Evolutionary conservation across 2,797 vertebrate species (phyloP).

Genomic region (Enteromius treurensis): DNA sequence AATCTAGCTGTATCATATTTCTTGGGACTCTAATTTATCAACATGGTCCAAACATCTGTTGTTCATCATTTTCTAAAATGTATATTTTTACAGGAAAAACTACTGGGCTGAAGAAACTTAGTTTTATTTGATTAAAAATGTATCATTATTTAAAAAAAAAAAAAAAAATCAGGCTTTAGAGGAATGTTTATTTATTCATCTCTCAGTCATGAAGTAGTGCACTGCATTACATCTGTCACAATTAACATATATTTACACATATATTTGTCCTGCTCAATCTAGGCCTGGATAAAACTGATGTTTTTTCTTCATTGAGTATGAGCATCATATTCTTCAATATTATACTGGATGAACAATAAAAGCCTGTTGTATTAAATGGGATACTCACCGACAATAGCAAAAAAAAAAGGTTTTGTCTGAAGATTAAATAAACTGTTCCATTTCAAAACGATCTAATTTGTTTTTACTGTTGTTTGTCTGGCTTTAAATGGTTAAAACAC

Average conservation of each 20-base stretch:
- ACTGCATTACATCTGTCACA: neutral
- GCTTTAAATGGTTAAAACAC: neutral
- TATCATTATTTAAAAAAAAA: neutral
- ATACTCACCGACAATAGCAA: neutral
- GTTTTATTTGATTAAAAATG: no score
- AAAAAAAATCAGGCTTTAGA: no score
- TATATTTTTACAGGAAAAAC: no score
- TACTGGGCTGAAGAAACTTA: no score
- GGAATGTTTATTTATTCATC: neutral
- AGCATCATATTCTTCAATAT: neutral
- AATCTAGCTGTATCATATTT: neutral
- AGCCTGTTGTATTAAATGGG: neutral
- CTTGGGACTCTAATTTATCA: neutral
- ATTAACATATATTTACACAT: no score
- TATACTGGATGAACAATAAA: neutral
- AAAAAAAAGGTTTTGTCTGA: neutral
- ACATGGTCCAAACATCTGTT: neutral
- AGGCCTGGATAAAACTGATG: neutral
- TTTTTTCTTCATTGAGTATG: neutral
- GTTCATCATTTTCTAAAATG: neutral
- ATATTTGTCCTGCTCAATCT: no score
- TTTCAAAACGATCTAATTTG: neutral
- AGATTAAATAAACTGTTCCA: neutral
- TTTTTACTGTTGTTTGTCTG: neutral
- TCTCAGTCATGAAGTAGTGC: neutral